Conservation (phyloP, 2,888 invertebrate genomes). For the Apodemia zela region DNA sequence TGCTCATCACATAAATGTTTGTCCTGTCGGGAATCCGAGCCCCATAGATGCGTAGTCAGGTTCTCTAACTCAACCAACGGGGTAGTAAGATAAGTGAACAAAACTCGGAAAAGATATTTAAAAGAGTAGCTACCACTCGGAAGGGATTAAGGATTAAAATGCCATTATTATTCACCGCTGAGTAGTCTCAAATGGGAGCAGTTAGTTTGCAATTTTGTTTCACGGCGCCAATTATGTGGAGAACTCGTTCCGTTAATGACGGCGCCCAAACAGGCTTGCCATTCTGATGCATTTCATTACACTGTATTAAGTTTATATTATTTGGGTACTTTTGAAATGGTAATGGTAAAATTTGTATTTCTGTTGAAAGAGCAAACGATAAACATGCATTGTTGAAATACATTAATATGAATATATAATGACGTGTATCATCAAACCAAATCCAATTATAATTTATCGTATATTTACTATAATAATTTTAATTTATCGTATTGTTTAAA, state of each 20-base stretch:
- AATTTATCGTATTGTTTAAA: no score
- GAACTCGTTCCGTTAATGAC: neutral
- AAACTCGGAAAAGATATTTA: neutral
- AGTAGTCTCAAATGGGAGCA: neutral
- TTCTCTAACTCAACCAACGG: no score
- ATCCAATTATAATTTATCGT: no score
- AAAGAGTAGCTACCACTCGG: neutral
- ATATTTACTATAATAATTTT: no score
- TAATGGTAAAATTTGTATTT: neutral
- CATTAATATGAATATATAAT: no score
- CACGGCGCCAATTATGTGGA: conserved; percentile 4
- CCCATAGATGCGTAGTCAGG: no score
- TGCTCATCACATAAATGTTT: no score
- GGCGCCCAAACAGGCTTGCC: neutral
- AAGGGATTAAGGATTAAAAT: neutral
- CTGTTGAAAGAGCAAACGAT: neutral
- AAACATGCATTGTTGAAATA: no score
- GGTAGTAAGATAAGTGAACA: no score
- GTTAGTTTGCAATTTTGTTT: conserved; percentile 12
- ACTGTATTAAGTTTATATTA: neutral
- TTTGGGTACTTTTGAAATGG: neutral
- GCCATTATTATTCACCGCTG: conserved; percentile 4
- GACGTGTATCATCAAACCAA: no score
- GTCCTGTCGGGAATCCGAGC: no score
- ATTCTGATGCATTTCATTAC: conserved; percentile 2